phyloP scores from a whole-genome alignment of 2,888 invertebrate genomes.

The Coenonympha glycerion region DNA sequence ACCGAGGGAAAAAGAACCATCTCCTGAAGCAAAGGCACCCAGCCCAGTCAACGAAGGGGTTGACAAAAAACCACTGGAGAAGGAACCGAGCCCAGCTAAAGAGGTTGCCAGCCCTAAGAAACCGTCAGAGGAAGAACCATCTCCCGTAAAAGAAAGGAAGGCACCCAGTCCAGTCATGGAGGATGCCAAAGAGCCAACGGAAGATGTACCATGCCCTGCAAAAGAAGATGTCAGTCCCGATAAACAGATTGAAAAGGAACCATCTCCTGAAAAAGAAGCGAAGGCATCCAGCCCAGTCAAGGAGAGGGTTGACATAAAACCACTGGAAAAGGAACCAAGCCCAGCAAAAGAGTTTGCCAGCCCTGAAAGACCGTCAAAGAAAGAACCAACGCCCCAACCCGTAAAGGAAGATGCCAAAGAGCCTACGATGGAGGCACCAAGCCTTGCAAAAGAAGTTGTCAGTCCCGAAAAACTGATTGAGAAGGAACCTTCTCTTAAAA shows the following conservation, averaged over 20 bases:
- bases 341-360: background rate
- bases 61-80: background rate
- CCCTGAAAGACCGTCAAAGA: conserved; percentile 4
- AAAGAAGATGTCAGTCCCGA: background rate
- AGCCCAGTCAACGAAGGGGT: background rate
- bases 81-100: background rate
- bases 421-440: background rate
- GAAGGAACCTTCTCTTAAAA: background rate
- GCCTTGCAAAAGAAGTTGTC: background rate
- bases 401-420: background rate
- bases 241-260: background rate
- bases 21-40: conserved; percentile 12
- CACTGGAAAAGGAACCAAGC: conserved; percentile 7
- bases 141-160: conserved; percentile 10
- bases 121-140: conserved; percentile 10
- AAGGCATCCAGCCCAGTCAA: background rate
- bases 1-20: conserved; percentile 17
- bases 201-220: background rate
- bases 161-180: background rate
- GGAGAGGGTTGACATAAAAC: conserved; percentile 9
- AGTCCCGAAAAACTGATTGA: conserved; percentile 9
- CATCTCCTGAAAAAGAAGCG: background rate
- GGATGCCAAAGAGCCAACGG: background rate
- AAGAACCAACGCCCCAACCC: conserved; percentile 11
- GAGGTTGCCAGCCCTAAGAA: background rate